A percentile compares a stretch with the other conserved stretches of the same genome.
phyloP scores from a whole-genome alignment of 2,797 vertebrate species.

The Rhinophrynus dorsalis region DNA sequence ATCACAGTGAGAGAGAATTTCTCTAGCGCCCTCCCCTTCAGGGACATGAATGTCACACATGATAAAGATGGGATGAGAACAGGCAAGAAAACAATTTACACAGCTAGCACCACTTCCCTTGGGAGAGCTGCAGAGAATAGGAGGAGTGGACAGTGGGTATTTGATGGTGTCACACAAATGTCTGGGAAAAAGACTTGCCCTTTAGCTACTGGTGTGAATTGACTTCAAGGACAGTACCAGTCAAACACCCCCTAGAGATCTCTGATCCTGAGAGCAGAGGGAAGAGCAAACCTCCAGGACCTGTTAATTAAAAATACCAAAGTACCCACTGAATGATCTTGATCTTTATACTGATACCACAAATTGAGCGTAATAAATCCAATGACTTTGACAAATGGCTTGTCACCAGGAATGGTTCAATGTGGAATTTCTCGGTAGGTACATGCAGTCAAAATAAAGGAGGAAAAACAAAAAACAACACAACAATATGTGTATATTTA shows the following conservation, averaged over 20 bases:
- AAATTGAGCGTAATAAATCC: conserved; percentile 44
- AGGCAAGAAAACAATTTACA: background rate
- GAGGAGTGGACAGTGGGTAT: conserved; percentile 56
- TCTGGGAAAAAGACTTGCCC: conserved; percentile 45
- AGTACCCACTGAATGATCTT: conserved; percentile 6
- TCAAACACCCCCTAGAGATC: conserved; percentile 21
- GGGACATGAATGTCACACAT: conserved; percentile 5
- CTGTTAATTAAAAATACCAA: conserved; percentile 46
- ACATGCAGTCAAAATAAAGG: too few species aligned
- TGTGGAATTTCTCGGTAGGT: conserved; percentile 16
- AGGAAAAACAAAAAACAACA: too few species aligned
- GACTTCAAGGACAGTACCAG: conserved; percentile 44
- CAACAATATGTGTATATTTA: too few species aligned
- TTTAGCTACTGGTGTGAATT: conserved; percentile 39
- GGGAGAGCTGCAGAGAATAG: conserved; percentile 59
- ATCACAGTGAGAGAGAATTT: background rate
- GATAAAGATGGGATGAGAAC: conserved; percentile 13
- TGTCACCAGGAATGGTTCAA: conserved; percentile 22
- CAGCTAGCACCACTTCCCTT: conserved; percentile 34
- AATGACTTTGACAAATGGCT: conserved; percentile 35
- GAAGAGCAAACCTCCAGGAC: conserved; percentile 22
- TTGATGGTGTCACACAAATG: conserved; percentile 40
- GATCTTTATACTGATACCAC: conserved; percentile 36
- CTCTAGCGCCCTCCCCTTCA: background rate
- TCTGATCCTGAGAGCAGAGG: conserved; percentile 36